Conservation (phyloP, 2,113 vertebrate species). For the Papio anubis region DNA sequence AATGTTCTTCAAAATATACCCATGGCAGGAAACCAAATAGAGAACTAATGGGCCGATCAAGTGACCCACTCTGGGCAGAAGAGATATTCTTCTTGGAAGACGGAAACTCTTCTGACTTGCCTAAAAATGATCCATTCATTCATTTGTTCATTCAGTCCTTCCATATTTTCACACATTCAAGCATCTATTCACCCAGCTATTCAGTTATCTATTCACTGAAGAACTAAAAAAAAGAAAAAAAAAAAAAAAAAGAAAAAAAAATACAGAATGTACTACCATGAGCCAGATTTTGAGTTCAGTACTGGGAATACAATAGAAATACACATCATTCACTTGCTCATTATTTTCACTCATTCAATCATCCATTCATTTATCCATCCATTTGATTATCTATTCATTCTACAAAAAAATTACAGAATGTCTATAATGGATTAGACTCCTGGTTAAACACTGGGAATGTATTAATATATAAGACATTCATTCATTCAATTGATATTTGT, state of each 20-base stretch:
- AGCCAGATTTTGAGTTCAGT: background rate
- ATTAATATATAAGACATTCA: background rate
- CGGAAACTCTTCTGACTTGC: constrained; percentile 6
- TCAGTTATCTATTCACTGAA: background rate
- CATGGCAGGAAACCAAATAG: constrained; percentile 58
- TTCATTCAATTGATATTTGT: background rate
- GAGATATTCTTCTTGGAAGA: background rate
- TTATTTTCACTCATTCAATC: background rate
- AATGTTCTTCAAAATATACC: constrained; percentile 72
- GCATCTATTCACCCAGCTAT: background rate
- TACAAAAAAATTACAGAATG: background rate
- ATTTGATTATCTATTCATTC: background rate
- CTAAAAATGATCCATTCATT: background rate
- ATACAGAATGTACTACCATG: background rate
- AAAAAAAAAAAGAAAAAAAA: background rate
- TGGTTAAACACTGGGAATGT: background rate
- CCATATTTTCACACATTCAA: background rate
- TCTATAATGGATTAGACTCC: background rate
- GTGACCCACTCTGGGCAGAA: constrained; percentile 13
- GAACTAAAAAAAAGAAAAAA: background rate
- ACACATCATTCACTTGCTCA: background rate
- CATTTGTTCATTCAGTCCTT: background rate
- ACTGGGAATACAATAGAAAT: background rate
- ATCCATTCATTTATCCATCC: background rate
- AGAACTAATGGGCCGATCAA: constrained; percentile 18